Conservation (phyloP, 2,113 vertebrate species). For the Arvicanthis niloticus region DNA sequence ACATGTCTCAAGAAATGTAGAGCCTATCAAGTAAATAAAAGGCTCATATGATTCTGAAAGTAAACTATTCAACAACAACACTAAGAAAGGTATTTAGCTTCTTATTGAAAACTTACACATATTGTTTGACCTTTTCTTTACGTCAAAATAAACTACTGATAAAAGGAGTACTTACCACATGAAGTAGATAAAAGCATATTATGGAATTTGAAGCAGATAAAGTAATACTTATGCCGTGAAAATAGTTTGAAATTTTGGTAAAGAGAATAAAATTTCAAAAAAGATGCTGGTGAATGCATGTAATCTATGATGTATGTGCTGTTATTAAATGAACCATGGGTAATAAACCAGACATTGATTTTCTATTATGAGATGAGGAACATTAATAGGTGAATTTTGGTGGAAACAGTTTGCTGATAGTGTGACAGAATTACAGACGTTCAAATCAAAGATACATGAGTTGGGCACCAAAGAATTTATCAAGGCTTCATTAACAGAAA, state of each 20-base stretch:
- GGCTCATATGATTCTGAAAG: not conserved
- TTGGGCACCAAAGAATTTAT: not conserved
- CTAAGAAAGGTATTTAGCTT: not conserved
- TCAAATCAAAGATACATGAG: not conserved
- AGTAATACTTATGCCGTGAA: not conserved
- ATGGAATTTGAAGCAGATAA: not conserved
- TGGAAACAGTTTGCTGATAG: not conserved
- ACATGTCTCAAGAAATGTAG: not conserved
- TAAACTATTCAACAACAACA: not conserved
- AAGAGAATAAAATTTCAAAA: not conserved
- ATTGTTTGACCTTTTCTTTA: not conserved
- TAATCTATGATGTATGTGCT: not conserved
- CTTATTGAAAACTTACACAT: not conserved
- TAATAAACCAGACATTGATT: conserved; percentile 5
- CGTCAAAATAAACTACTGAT: not conserved
- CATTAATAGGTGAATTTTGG: not conserved
- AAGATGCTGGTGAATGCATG: not conserved
- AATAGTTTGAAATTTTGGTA: conserved; percentile 1
- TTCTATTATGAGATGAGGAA: not conserved
- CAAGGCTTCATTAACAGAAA: conserved; percentile 26
- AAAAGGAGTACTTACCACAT: not conserved
- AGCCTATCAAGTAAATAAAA: not conserved
- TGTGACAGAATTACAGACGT: not conserved
- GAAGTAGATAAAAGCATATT: not conserved
- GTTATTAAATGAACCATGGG: not conserved